Percentiles rank a stretch among this genome's conserved stretches.
These are phyloP conservation scores for Congeria kusceri DNA, from an alignment of 2,888 invertebrate genomes.

Conservation along the genomic window DNA sequence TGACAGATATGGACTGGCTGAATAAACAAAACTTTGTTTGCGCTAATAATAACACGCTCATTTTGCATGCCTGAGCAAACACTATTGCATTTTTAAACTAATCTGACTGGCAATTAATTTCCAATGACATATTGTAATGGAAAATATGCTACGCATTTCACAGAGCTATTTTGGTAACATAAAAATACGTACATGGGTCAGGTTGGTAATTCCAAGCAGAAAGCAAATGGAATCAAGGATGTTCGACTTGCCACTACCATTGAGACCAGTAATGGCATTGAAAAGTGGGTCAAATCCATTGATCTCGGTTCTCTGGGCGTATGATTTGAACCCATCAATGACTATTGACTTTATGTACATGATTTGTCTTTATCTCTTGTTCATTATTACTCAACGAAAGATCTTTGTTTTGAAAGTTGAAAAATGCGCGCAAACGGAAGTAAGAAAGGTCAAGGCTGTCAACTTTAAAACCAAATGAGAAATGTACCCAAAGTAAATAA, in stretches of 20 bases:
- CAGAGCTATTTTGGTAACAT: no score
- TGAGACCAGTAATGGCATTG: constrained; percentile 98
- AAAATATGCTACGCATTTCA: no score
- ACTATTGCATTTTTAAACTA: no score
- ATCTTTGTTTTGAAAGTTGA: constrained; percentile 7
- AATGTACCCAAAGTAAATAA: background rate
- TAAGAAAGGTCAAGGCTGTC: constrained; percentile 5
- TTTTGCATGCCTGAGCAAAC: no score
- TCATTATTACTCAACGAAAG: constrained; percentile 6
- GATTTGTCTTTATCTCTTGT: constrained; percentile 17
- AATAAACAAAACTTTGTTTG: no score
- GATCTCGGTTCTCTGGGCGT: constrained; percentile 96
- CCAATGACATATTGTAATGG: no score
- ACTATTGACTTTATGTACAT: constrained; percentile 97
- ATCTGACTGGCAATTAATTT: no score
- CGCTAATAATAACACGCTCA: no score
- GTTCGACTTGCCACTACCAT: constrained; percentile 99
- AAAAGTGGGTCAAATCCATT: constrained; percentile 97
- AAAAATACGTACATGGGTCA: constrained; percentile 91
- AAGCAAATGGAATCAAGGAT: constrained; percentile 99
- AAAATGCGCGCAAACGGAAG: constrained; percentile 1
- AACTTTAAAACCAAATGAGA: background rate
- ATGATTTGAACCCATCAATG: constrained; percentile 99
- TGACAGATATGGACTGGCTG: no score
- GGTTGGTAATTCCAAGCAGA: constrained; percentile 96